phyloP scores from a whole-genome alignment of 1,140 invertebrate species.

The Caenorhabditis brenneri region DNA sequence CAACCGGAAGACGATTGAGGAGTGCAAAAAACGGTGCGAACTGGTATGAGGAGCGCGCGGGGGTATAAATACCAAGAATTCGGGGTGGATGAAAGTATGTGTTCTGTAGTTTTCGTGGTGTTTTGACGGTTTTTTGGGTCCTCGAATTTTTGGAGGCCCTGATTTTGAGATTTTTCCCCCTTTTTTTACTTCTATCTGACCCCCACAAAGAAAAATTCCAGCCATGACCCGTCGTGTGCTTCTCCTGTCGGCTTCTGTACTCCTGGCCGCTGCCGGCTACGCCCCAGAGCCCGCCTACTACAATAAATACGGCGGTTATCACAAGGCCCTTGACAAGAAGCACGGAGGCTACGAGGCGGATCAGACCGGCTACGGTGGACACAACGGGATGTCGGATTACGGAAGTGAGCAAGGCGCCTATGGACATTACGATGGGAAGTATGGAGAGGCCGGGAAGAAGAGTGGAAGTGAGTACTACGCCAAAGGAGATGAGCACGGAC shows the following conservation, averaged over 20 bases:
- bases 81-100: not conserved
- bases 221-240: conserved; percentile 34
- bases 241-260: not conserved
- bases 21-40: not conserved
- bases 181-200: not conserved
- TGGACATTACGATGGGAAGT: conserved; percentile 26
- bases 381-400: conserved; percentile 28
- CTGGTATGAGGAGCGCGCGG: not conserved
- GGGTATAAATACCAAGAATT: not conserved
- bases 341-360: conserved; percentile 23
- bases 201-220: not conserved
- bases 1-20: not conserved
- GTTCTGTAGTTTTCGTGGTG: not conserved
- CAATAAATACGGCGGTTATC: conserved; percentile 26
- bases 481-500: conserved; percentile 18
- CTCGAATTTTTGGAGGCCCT: not conserved
- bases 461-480: not conserved
- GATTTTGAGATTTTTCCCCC: not conserved
- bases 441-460: conserved; percentile 24
- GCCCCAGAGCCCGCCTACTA: not conserved
- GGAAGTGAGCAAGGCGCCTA: conserved; percentile 25
- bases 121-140: not conserved
- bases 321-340: conserved; percentile 14
- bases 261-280: not conserved
- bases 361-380: conserved; percentile 14